These are phyloP conservation scores for Synanthedon vespiformis DNA, from an alignment of 2,888 invertebrate genomes.

Conservation along the genomic window DNA sequence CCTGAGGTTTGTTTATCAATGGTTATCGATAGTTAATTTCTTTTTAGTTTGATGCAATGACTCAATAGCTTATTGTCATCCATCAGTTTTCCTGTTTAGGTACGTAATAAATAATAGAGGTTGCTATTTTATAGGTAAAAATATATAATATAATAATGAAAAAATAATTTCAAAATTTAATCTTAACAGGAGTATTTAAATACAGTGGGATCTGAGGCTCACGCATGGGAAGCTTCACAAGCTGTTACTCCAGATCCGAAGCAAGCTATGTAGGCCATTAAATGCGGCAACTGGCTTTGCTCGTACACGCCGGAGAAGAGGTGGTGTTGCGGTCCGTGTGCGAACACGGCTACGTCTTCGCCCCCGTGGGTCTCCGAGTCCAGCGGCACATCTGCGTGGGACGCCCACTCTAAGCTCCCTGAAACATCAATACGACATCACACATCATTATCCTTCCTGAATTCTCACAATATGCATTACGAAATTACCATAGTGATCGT, in stretches of 20 bases:
- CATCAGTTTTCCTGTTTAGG: too few species aligned
- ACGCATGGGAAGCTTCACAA: constrained; percentile 18
- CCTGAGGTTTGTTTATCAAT: too few species aligned
- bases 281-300: constrained; percentile 82
- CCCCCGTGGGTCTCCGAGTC: constrained; percentile 78
- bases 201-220: too few species aligned
- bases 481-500: constrained; percentile 11
- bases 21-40: too few species aligned
- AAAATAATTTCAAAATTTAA: too few species aligned
- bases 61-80: too few species aligned
- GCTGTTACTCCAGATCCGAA: constrained; percentile 69
- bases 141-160: too few species aligned
- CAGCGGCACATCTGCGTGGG: constrained; percentile 66
- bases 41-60: too few species aligned
- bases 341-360: constrained; percentile 83
- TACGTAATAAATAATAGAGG: too few species aligned
- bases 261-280: constrained; percentile 79
- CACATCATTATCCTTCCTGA: not conserved
- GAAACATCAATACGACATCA: not conserved
- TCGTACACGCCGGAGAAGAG: constrained; percentile 82
- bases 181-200: too few species aligned
- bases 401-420: constrained; percentile 22
- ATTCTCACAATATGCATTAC: not conserved
- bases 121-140: too few species aligned
- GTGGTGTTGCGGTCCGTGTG: constrained; percentile 78